These are phyloP conservation scores for Heliconius hewitsoni DNA, from an alignment of 1,140 invertebrate genomes.

Conservation along the genomic window DNA sequence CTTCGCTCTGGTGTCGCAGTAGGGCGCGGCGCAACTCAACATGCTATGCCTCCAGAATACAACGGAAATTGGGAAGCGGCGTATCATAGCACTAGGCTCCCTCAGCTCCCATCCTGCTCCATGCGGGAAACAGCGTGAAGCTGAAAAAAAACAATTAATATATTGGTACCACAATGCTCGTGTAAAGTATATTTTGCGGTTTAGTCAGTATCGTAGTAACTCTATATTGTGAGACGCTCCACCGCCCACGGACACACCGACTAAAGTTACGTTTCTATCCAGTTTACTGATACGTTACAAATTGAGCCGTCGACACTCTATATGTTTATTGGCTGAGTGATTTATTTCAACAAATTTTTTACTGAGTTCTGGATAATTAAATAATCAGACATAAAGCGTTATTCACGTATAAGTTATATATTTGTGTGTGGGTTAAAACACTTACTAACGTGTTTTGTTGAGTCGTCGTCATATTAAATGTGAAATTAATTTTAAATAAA, in stretches of 20 bases:
- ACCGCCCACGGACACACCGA: slow-evolving; percentile 56
- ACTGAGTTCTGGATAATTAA: slow-evolving; percentile 39
- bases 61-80: too few relatives aligned
- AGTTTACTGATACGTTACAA: slow-evolving; percentile 69
- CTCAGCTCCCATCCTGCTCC: too few relatives aligned
- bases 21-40: too few relatives aligned
- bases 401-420: slow-evolving; percentile 30
- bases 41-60: too few relatives aligned
- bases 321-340: slow-evolving; percentile 49
- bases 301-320: slow-evolving; percentile 60
- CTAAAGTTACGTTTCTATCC: slow-evolving; percentile 57
- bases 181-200: slow-evolving; percentile 69
- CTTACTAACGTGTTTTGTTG: slow-evolving; percentile 4
- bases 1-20: too few relatives aligned
- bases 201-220: slow-evolving; percentile 49
- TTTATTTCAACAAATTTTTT: slow-evolving; percentile 44
- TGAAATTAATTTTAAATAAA: background rate
- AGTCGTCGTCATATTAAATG: background rate
- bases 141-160: slow-evolving; percentile 14
- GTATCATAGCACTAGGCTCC: too few relatives aligned
- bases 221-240: slow-evolving; percentile 54
- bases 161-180: slow-evolving; percentile 23
- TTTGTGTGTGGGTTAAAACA: slow-evolving; percentile 16
- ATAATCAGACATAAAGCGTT: slow-evolving; percentile 31
- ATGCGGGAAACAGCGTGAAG: too few relatives aligned